A percentile compares a stretch with the other conserved stretches of the same genome.
These are phyloP conservation scores for Sinocyclocheilus rhinocerous DNA, from an alignment of 2,113 vertebrate species.

Conservation along the genomic window DNA sequence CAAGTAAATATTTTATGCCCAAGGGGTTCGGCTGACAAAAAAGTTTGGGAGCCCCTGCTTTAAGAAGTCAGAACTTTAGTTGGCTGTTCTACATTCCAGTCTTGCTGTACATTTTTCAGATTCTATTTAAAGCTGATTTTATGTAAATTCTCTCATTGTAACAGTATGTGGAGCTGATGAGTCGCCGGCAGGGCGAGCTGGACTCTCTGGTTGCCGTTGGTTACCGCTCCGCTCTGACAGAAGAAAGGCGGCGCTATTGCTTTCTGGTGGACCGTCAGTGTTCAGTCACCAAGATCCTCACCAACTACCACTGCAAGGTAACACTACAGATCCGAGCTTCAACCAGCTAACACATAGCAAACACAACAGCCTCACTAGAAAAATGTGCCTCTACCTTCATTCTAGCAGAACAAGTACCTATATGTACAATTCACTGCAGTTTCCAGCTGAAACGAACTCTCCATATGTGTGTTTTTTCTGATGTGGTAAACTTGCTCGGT, in stretches of 20 bases:
- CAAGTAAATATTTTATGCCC: not conserved
- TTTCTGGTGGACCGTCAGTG: constrained; percentile 86
- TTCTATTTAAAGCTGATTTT: not conserved
- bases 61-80: not conserved
- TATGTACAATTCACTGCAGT: no score
- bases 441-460: no score
- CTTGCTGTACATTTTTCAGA: no score
- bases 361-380: no score
- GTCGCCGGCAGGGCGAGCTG: constrained; percentile 81
- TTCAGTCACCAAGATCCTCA: constrained; percentile 83
- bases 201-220: constrained; percentile 80
- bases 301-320: constrained; percentile 85
- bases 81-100: not conserved
- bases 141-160: constrained; percentile 23
- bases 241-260: constrained; percentile 83
- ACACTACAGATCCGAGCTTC: not conserved
- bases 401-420: no score
- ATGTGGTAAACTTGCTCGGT: no score
- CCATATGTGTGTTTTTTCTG: no score
- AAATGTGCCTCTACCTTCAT: not conserved
- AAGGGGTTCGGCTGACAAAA: not conserved
- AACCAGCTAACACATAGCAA: not conserved
- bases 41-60: not conserved
- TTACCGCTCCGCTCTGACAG: constrained; percentile 82
- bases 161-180: constrained; percentile 85